phyloP scores from a whole-genome alignment of 2,888 invertebrate species.

The Podabrus alpinus region DNA sequence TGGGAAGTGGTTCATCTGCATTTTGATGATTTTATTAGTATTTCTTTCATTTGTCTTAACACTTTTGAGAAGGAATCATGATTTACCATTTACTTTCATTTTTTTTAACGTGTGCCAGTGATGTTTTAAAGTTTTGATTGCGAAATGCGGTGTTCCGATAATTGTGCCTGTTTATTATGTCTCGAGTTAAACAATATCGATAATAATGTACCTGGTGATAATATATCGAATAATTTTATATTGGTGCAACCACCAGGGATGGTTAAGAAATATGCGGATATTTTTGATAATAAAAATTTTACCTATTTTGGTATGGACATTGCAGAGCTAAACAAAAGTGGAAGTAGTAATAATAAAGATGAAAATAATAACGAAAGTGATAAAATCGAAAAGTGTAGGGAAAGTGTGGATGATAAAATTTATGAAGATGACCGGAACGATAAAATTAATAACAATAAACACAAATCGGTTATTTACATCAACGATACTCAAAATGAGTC shows the following conservation, averaged over 20 bases:
- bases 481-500: conserved; percentile 37
- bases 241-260: conserved; percentile 59
- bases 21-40: conserved; percentile 39
- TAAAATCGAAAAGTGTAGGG: not conserved
- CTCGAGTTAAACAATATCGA: conserved; percentile 71
- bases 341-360: not conserved
- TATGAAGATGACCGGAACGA: not conserved
- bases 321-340: conserved; percentile 49
- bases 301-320: conserved; percentile 60
- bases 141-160: conserved; percentile 70
- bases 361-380: not conserved
- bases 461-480: conserved; percentile 53
- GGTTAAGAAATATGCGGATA: conserved; percentile 51
- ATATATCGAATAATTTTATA: conserved; percentile 56
- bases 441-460: conserved; percentile 38
- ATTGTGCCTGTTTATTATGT: conserved; percentile 77
- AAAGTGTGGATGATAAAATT: not conserved
- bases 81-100: conserved; percentile 17
- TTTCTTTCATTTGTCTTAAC: conserved; percentile 33
- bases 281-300: conserved; percentile 57
- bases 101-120: not conserved
- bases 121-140: not conserved
- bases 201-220: conserved; percentile 55
- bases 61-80: not conserved
- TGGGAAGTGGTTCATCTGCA: conserved; percentile 51